Evolutionary conservation across 2,888 invertebrate genomes (phyloP).

Genomic region (Mythimna vitellina): DNA sequence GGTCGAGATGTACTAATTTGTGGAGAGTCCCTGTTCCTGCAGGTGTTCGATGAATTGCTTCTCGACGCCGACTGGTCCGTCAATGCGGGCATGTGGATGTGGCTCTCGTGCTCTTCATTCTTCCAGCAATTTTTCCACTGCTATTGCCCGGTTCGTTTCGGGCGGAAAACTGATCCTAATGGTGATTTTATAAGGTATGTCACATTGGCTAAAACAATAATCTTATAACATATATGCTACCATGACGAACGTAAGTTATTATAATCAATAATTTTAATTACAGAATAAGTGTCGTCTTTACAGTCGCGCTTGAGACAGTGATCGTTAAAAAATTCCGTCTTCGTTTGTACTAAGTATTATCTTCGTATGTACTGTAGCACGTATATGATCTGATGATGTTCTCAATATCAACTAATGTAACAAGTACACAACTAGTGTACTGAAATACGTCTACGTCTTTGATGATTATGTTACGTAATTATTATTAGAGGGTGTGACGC

Average conservation of each 20-base stretch:
- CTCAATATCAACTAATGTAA: slow-evolving; percentile 1
- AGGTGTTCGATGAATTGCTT: slow-evolving; percentile 96
- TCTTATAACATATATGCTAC: slow-evolving; percentile 9
- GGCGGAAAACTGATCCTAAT: slow-evolving; percentile 95
- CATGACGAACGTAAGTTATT: slow-evolving; percentile 26
- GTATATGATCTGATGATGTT: slow-evolving; percentile 10
- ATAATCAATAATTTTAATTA: slow-evolving; percentile 26
- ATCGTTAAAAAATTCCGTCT: slow-evolving; percentile 1
- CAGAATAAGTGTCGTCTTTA: slow-evolving; percentile 23
- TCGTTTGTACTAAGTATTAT: slow-evolving; percentile 3
- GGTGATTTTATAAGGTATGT: slow-evolving; percentile 95
- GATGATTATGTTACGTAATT: slow-evolving; percentile 24
- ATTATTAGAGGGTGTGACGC: slow-evolving; percentile 15
- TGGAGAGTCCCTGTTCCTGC: slow-evolving; percentile 51
- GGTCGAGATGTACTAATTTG: slow-evolving; percentile 51
- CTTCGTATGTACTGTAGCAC: not conserved
- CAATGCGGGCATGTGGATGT: slow-evolving; percentile 97
- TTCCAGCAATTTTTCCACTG: slow-evolving; percentile 97
- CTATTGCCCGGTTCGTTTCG: slow-evolving; percentile 95
- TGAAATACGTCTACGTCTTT: slow-evolving; percentile 11
- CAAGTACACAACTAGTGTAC: slow-evolving; percentile 10
- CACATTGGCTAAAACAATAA: not conserved
- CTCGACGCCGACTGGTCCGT: slow-evolving; percentile 97
- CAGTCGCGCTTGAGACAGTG: slow-evolving; percentile 1
- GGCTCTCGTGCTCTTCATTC: slow-evolving; percentile 96